Evolutionary conservation across 2,888 invertebrate species (phyloP).

Genomic region (Tubulanus polymorphus): DNA sequence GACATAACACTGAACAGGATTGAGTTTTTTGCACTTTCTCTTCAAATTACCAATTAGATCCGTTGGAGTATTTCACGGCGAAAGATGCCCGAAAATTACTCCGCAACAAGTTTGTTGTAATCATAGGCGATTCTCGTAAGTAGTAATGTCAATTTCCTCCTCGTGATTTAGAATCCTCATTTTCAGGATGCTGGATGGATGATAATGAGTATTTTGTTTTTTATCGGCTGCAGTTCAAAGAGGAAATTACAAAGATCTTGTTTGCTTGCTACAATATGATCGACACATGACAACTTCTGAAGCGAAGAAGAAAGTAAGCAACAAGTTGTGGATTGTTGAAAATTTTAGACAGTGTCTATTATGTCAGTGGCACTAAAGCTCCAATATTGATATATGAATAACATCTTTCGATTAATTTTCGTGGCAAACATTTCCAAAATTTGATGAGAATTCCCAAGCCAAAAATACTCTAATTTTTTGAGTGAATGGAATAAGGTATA

Average conservation of each 20-base stretch:
- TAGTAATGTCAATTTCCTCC: not conserved
- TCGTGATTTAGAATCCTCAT: no score
- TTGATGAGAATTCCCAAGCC: no score
- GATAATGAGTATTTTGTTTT: not conserved
- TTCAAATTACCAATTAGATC: no score
- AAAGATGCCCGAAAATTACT: conserved; percentile 23
- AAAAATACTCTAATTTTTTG: no score
- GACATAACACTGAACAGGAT: no score
- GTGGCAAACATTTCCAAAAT: no score
- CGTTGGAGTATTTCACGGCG: not conserved
- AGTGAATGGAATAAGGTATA: no score
- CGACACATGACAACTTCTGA: not conserved
- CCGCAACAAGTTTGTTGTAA: conserved; percentile 40
- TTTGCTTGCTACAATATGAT: not conserved
- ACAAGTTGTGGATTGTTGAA: not conserved
- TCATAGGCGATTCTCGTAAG: conserved; percentile 50
- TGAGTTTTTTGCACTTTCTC: no score
- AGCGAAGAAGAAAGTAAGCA: not conserved
- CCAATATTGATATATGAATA: no score
- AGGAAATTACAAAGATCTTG: not conserved
- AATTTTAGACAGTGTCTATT: not conserved
- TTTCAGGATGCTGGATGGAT: no score
- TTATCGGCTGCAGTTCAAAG: not conserved
- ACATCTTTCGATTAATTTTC: no score
- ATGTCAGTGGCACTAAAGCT: not conserved